Evolutionary conservation across 2,797 vertebrate species (phyloP).

Genomic region (Squalus acanthias): DNA sequence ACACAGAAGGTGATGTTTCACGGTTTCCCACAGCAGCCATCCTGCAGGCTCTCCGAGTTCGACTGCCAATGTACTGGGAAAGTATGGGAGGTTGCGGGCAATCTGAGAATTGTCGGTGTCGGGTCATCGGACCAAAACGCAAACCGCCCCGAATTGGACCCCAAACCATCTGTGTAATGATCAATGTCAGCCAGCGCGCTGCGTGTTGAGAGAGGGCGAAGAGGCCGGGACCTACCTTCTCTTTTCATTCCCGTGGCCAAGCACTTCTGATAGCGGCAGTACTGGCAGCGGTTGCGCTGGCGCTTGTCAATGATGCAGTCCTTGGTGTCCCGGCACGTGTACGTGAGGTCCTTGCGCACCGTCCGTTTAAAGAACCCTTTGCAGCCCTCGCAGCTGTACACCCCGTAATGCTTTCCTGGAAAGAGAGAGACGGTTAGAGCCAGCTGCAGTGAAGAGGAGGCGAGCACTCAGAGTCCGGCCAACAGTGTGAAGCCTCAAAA

Average conservation of each 20-base stretch:
- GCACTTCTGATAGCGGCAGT: slow-evolving; percentile 90
- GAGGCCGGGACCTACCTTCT: slow-evolving; percentile 67
- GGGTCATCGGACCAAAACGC: too few relatives aligned
- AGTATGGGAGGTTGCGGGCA: not conserved
- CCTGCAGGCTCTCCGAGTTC: too few relatives aligned
- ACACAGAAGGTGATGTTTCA: too few relatives aligned
- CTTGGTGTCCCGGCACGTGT: slow-evolving; percentile 87
- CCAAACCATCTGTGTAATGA: too few relatives aligned
- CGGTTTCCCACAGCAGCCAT: too few relatives aligned
- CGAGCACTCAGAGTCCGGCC: too few relatives aligned
- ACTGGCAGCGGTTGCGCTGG: slow-evolving; percentile 89
- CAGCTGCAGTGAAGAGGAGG: not conserved
- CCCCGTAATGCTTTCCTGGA: slow-evolving; percentile 85
- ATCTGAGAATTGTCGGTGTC: too few relatives aligned
- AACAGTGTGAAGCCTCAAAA: not conserved
- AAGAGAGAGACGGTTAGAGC: not conserved
- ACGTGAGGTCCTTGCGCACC: slow-evolving; percentile 84
- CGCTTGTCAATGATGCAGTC: slow-evolving; percentile 93
- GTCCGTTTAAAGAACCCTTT: slow-evolving; percentile 96
- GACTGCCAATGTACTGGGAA: too few relatives aligned
- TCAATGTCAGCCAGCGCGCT: not conserved
- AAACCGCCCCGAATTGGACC: too few relatives aligned
- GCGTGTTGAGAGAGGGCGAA: not conserved
- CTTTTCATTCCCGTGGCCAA: slow-evolving; percentile 93
- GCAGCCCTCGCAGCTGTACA: slow-evolving; percentile 93